Conservation (phyloP, 1,140 invertebrate species). For the Riptortus pedestris region DNA sequence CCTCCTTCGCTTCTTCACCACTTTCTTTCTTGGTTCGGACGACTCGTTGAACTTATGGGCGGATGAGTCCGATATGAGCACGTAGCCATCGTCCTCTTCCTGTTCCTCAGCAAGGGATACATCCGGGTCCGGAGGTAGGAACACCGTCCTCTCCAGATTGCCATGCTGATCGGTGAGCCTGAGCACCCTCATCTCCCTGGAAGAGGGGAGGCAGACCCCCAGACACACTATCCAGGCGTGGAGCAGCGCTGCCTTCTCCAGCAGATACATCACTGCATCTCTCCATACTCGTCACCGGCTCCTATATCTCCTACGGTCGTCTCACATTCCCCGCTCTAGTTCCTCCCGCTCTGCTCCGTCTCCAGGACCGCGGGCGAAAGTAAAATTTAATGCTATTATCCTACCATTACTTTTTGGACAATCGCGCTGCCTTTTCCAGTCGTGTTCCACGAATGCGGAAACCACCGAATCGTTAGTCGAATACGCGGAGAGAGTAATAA, state of each 20-base stretch:
- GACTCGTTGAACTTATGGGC: background rate
- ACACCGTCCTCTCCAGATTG: conserved; percentile 6
- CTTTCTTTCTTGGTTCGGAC: background rate
- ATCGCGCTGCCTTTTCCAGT: too few species aligned
- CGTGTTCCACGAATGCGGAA: too few species aligned
- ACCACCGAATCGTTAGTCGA: too few species aligned
- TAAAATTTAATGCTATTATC: too few species aligned
- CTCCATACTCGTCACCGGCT: background rate
- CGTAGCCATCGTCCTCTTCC: background rate
- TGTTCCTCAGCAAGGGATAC: background rate
- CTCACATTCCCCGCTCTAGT: background rate
- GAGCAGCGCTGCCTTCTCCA: background rate
- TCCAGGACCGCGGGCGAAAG: too few species aligned
- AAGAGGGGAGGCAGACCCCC: background rate
- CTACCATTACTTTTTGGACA: too few species aligned
- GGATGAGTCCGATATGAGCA: conserved; percentile 6
- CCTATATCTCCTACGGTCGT: background rate
- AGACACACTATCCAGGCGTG: background rate
- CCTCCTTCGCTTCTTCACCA: background rate
- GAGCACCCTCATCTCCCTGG: background rate
- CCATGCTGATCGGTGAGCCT: conserved; percentile 5
- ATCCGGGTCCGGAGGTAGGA: background rate
- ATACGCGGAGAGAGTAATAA: too few species aligned
- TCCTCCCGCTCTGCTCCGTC: background rate
- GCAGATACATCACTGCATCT: background rate